These are phyloP conservation scores for Cheilinus undulatus DNA, from an alignment of 2,113 vertebrate species.

Conservation along the genomic window DNA sequence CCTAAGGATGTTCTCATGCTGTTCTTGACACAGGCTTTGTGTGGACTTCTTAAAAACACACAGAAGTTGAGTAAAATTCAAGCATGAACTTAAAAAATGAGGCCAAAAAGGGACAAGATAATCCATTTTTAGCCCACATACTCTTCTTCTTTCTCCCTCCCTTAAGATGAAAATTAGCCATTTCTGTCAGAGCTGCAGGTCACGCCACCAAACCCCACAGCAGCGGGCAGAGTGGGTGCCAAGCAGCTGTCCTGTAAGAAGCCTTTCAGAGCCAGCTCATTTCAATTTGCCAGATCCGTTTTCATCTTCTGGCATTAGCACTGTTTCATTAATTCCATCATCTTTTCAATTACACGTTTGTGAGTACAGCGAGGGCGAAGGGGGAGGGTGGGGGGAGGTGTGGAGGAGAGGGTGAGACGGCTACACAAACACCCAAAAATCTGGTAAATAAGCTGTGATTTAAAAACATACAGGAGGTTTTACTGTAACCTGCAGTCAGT, in stretches of 20 bases:
- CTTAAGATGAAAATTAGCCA: neutral
- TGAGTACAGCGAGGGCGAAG: neutral
- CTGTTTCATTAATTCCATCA: slow-evolving; percentile 68
- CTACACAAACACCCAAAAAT: slow-evolving; percentile 1
- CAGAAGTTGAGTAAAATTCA: neutral
- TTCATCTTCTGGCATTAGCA: slow-evolving; percentile 72
- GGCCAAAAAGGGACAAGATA: neutral
- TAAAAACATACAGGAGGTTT: neutral
- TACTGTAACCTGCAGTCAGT: neutral
- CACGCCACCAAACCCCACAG: slow-evolving; percentile 7
- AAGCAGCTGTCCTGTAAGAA: slow-evolving; percentile 8
- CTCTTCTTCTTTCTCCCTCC: neutral
- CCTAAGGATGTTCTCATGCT: too few relatives aligned
- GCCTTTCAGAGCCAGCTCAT: slow-evolving; percentile 62
- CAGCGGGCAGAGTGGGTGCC: neutral
- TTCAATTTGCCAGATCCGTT: slow-evolving; percentile 68
- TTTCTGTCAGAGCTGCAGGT: slow-evolving; percentile 18
- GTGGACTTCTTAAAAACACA: neutral
- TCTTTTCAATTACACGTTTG: slow-evolving; percentile 76
- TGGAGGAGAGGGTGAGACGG: neutral
- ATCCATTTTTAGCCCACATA: neutral
- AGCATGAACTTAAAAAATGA: neutral
- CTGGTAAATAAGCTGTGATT: neutral
- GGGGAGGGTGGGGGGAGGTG: neutral
- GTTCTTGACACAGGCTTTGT: neutral